Evolutionary conservation across 2,113 vertebrate genomes (phyloP), one percentile per base, ranked within the genome.

Genomic region (Callipepla californica): DNA sequence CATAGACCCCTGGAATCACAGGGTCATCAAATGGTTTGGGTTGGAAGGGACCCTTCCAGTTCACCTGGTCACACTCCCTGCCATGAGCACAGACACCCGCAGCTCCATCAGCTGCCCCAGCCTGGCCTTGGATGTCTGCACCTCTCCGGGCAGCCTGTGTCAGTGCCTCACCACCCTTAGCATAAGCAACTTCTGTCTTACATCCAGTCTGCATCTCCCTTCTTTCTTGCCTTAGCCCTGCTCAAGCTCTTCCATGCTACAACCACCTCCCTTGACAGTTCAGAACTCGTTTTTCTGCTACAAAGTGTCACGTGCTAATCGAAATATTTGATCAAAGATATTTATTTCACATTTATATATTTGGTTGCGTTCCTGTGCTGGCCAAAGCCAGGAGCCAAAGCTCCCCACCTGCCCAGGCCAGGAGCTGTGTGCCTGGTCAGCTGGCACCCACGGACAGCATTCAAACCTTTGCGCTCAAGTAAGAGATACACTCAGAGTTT

Each of bases 221-320:
- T 53, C 26, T 53, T 53, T 53, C 51, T 53, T 53, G 51, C 51
- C 51, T 53, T 53, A 53, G 16, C 30, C 68, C 58, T 72, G 34
- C 62, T 34, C 1, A 6, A 65, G 6, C 13, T 3, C 58, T 61
- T 73, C 30, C 26, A 5, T 0, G 0, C 13, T 7, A 7, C 36
- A 34, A 2, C 38, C 3, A 3, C n/a, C 16, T 48, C 8, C 0
- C 26, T 83, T 7, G 4, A 19, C 19, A 51, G 6, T 17, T 63
- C 77, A 80, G 61, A 63, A 74, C 32, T 28, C 1, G 16, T 9
- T 80, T 76, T 78, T 47, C 57, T 72, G 40, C 34, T 67, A 15
- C 38, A 58, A 40, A 45, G 20, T 6, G 38, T 11, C 5, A 3
- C 2, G 2, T 28, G 13, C 21, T 34, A 36, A 62, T 38, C 8